These are phyloP conservation scores for Cairina moschata DNA, from an alignment of 2,113 vertebrate species.

Conservation along the genomic window DNA sequence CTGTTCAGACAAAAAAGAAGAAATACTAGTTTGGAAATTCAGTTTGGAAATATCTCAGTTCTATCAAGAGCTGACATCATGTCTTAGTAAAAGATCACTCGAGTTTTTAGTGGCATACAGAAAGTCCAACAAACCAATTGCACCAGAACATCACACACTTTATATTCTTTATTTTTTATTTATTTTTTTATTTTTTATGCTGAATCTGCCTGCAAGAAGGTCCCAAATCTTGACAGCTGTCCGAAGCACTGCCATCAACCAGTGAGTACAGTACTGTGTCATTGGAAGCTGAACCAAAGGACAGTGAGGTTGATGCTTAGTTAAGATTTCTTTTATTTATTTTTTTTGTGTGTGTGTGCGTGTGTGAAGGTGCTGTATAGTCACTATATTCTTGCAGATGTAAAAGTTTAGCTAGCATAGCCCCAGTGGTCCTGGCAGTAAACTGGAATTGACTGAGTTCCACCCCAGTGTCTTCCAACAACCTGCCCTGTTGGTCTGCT, in stretches of 20 bases:
- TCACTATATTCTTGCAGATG: neutral
- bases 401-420: neutral
- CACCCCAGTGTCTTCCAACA: neutral
- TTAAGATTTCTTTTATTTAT: neutral
- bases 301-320: neutral
- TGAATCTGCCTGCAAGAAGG: neutral
- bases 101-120: neutral
- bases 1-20: neutral
- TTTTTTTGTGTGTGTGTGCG: no score
- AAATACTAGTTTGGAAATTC: neutral
- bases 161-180: neutral
- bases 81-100: neutral
- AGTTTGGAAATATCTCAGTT: neutral
- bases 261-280: neutral
- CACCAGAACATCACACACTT: neutral
- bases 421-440: accelerated
- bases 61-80: neutral
- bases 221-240: neutral
- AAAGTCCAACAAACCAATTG: neutral
- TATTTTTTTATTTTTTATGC: neutral
- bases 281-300: neutral
- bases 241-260: neutral
- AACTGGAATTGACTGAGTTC: neutral
- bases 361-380: no score
- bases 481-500: neutral